phyloP scores from a whole-genome alignment of 2,113 vertebrate genomes.

The Gnathonemus echidnorhynchus region DNA sequence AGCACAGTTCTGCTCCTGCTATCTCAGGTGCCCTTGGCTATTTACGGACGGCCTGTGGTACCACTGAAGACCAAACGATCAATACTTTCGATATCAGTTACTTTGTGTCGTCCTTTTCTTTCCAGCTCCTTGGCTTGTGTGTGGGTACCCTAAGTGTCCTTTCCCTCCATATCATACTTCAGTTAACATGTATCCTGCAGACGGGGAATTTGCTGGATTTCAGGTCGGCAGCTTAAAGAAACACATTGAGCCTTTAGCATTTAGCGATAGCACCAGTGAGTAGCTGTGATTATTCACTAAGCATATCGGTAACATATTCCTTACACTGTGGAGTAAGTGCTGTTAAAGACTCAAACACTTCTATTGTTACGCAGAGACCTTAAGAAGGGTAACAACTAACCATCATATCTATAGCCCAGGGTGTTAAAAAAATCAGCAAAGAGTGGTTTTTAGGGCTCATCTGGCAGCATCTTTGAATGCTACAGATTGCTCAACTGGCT shows the following conservation, averaged over 20 bases:
- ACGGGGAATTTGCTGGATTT: background rate
- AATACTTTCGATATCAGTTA: background rate
- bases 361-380: background rate
- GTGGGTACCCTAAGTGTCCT: background rate
- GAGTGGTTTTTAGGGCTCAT: background rate
- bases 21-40: background rate
- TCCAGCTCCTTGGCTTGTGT: background rate
- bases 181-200: background rate
- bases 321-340: background rate
- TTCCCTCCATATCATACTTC: background rate
- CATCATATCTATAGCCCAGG: background rate
- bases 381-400: background rate
- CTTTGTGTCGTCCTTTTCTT: background rate
- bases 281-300: background rate
- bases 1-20: background rate
- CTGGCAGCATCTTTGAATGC: background rate
- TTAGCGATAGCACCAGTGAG: background rate
- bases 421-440: background rate
- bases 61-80: background rate
- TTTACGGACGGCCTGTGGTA: background rate
- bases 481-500: background rate
- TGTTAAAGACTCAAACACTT: background rate
- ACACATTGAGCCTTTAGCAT: background rate
- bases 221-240: background rate
- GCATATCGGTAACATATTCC: background rate